Percentiles rank a stretch among this genome's conserved stretches.
These are phyloP conservation scores for Hyles euphorbiae DNA, from an alignment of 1,140 invertebrate genomes.

Conservation along the genomic window DNA sequence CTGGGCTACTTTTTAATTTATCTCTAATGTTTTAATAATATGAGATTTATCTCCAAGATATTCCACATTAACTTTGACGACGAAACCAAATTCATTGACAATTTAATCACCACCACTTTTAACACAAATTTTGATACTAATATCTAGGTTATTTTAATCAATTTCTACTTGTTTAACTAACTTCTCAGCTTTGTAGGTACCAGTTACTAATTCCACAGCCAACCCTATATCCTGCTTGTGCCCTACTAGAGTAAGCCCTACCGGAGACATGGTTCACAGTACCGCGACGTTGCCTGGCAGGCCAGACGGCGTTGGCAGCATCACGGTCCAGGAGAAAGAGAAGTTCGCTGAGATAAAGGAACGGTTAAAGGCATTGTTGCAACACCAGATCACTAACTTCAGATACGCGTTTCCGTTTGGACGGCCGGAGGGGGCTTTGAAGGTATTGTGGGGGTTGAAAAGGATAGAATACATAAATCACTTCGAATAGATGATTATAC, in stretches of 20 bases:
- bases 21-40: no score
- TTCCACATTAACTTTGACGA: no score
- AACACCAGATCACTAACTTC: conserved; percentile 99
- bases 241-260: conserved; percentile 68
- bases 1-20: no score
- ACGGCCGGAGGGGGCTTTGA: conserved; percentile 96
- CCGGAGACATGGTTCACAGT: conserved; percentile 66
- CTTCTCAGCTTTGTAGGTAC: no score
- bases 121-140: no score
- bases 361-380: conserved; percentile 91
- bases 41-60: no score
- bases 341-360: conserved; percentile 99
- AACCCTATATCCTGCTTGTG: conserved; percentile 57
- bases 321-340: conserved; percentile 97
- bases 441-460: conserved; percentile 62
- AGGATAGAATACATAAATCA: no score
- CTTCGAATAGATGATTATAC: no score
- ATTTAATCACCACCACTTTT: no score
- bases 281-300: conserved; percentile 79
- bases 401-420: conserved; percentile 99
- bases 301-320: conserved; percentile 98
- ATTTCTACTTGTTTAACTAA: no score
- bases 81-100: no score
- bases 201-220: conserved; percentile 35
- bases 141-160: no score